These are phyloP conservation scores for Drosophila arizonae DNA, from an alignment of 1,140 invertebrate species.

Conservation along the genomic window DNA sequence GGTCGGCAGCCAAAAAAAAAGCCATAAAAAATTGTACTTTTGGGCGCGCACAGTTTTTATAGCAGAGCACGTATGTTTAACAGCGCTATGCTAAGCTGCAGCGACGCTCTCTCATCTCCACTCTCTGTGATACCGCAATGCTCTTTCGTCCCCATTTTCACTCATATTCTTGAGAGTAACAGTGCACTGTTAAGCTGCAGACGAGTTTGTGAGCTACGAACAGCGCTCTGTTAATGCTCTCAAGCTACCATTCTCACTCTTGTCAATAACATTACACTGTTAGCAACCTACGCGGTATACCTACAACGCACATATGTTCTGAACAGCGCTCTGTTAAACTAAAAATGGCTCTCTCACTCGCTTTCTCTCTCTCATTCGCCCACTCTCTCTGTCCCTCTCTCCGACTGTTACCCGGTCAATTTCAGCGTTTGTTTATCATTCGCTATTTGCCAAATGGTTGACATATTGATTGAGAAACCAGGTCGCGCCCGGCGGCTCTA, in stretches of 20 bases:
- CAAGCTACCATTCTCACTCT: background rate
- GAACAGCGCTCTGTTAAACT: background rate
- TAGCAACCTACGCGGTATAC: no score
- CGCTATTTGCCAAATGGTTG: constrained; percentile 38
- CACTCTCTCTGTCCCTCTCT: background rate
- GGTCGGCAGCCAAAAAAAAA: constrained; percentile 38
- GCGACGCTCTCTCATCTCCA: background rate
- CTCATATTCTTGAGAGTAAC: background rate
- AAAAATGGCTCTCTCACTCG: background rate
- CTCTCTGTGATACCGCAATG: background rate
- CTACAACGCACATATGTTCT: no score
- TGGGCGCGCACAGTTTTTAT: constrained; percentile 59
- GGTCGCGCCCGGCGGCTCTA: constrained; percentile 24
- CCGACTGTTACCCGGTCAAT: constrained; percentile 62
- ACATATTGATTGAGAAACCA: constrained; percentile 47
- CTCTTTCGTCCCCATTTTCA: background rate
- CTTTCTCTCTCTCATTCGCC: background rate
- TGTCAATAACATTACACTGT: background rate
- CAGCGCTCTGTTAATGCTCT: background rate
- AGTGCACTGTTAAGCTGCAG: no score
- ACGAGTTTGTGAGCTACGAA: no score
- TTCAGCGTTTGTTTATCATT: constrained; percentile 41
- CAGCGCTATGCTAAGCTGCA: constrained; percentile 18
- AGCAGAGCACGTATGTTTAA: constrained; percentile 34
- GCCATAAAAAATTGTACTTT: constrained; percentile 19